These are phyloP conservation scores for Habroteleia sp. DNA, from an alignment of 2,888 invertebrate species.

Conservation along the genomic window DNA sequence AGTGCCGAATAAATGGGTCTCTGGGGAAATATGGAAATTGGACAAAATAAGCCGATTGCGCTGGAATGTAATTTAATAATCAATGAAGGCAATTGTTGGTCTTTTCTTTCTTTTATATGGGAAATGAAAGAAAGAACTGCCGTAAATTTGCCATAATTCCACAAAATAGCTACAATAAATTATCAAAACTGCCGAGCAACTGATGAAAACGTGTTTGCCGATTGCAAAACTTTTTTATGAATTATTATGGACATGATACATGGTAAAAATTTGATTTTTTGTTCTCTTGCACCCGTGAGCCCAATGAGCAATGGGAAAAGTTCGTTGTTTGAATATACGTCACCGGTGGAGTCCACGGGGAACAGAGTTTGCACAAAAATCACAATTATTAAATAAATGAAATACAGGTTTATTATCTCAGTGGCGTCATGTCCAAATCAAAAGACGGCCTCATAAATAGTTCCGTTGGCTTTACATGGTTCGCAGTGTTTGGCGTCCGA, in stretches of 20 bases:
- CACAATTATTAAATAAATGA: conserved; percentile 29
- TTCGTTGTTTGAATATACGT: conserved; percentile 42
- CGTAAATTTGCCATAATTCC: conserved; percentile 32
- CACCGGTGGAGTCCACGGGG: background rate
- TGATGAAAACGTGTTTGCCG: conserved; percentile 51
- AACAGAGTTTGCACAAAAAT: conserved; percentile 24
- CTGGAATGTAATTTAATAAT: conserved; percentile 36
- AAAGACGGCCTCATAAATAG: conserved; percentile 3
- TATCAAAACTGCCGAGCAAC: conserved; percentile 19
- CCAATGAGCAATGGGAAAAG: conserved; percentile 46
- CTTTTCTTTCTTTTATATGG: background rate
- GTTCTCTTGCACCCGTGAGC: background rate
- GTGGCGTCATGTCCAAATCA: background rate
- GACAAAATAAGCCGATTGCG: conserved; percentile 52
- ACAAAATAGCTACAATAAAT: conserved; percentile 40
- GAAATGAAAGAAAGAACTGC: conserved; percentile 20
- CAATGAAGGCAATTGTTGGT: conserved; percentile 18
- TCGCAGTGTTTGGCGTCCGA: conserved; percentile 6
- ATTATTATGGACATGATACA: conserved; percentile 53
- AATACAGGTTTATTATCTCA: conserved; percentile 23
- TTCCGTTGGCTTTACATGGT: conserved; percentile 2
- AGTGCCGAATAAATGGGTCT: conserved; percentile 42
- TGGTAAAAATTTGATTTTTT: conserved; percentile 43
- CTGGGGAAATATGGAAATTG: conserved; percentile 37
- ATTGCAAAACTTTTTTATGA: conserved; percentile 57